A percentile compares a stretch with the other conserved stretches of the same genome.
phyloP scores from a whole-genome alignment of 2,797 vertebrate genomes.

The Sebastes miniatus region DNA sequence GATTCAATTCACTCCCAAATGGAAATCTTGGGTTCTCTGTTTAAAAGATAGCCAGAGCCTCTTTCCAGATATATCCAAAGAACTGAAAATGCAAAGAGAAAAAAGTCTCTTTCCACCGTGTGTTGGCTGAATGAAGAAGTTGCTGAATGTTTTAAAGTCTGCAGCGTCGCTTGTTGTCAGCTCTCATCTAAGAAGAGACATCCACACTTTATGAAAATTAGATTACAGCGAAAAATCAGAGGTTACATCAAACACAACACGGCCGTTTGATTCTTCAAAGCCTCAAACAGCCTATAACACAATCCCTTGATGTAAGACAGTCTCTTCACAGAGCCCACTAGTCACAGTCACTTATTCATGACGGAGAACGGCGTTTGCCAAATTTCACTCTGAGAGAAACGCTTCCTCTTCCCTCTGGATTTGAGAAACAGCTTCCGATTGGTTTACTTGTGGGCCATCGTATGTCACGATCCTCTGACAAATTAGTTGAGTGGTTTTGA shows the following conservation, averaged over 20 bases:
- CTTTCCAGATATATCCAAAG: too few species aligned
- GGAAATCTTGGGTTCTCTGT: too few species aligned
- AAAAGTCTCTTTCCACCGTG: not conserved
- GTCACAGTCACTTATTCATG: constrained; percentile 69
- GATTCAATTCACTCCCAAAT: too few species aligned
- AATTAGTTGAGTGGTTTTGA: constrained; percentile 58
- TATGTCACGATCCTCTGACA: constrained; percentile 46
- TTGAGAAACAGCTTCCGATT: constrained; percentile 39
- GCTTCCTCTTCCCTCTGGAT: constrained; percentile 47
- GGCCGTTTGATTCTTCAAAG: constrained; percentile 65
- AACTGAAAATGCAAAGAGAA: not conserved
- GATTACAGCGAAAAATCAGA: constrained; percentile 62
- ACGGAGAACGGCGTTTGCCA: constrained; percentile 40
- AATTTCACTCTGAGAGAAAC: constrained; percentile 50
- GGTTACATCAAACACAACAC: constrained; percentile 68
- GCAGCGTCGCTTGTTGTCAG: constrained; percentile 44
- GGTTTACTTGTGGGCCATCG: constrained; percentile 58
- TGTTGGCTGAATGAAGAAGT: constrained; percentile 3
- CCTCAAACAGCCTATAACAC: constrained; percentile 44
- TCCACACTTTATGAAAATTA: constrained; percentile 66
- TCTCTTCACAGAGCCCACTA: constrained; percentile 47
- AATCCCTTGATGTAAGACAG: constrained; percentile 55
- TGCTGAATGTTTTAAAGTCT: constrained; percentile 2
- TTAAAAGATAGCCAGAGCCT: too few species aligned
- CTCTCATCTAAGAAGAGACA: constrained; percentile 35